These are phyloP conservation scores for Heliornis fulica DNA, from an alignment of 2,113 vertebrate species.

Conservation along the genomic window DNA sequence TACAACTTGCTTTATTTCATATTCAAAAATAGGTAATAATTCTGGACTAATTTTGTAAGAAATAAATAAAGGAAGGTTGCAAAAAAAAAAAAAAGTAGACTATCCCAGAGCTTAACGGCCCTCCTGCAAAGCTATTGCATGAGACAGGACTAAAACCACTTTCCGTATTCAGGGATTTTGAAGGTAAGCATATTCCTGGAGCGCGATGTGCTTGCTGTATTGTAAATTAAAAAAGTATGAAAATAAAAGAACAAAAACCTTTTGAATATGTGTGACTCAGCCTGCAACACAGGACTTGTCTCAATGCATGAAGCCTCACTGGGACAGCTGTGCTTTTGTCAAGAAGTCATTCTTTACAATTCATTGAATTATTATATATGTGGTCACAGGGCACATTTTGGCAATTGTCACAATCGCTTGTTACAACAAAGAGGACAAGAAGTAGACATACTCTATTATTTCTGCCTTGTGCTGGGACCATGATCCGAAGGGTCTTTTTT, in stretches of 20 bases:
- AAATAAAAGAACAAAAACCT: background rate
- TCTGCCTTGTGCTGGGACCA: background rate
- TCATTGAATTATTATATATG: background rate
- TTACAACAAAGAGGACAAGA: background rate
- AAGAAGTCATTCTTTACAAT: background rate
- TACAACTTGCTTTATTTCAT: background rate
- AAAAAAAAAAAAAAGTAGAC: background rate
- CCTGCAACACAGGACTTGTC: background rate
- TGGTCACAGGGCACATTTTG: background rate
- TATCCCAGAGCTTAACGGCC: background rate
- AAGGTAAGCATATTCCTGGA: conserved; percentile 78
- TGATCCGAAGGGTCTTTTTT: background rate
- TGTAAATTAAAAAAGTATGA: conserved; percentile 70
- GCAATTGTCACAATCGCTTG: background rate
- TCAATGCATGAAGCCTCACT: background rate
- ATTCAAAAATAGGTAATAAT: background rate
- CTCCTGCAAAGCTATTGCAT: background rate
- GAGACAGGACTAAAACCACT: background rate
- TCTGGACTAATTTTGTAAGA: background rate
- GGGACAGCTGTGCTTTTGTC: background rate
- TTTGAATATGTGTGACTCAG: background rate
- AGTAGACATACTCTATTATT: background rate
- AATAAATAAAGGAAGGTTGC: background rate
- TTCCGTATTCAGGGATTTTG: conserved; percentile 73
- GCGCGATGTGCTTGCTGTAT: conserved; percentile 73